A percentile compares a stretch with the other conserved stretches of the same genome.
Evolutionary conservation across 2,113 vertebrate species (phyloP).

Genomic region (Penelope pileata): DNA sequence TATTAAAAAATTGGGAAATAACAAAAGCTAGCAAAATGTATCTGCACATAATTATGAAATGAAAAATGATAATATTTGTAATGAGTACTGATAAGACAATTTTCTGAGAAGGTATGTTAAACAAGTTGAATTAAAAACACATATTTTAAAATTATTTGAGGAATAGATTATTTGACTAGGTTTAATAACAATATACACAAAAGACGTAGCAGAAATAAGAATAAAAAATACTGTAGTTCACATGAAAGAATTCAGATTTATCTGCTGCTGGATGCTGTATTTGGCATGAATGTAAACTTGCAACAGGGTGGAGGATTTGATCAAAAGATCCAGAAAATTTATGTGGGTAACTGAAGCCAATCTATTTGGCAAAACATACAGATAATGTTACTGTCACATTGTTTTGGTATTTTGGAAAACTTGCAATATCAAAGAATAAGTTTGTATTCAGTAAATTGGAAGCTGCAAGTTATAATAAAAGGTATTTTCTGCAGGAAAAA

Average conservation of each 20-base stretch:
- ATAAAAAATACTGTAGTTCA: conserved; percentile 21
- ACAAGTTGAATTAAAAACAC: not conserved
- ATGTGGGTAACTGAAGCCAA: conserved; percentile 67
- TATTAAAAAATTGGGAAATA: not conserved
- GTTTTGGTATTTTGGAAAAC: conserved; percentile 67
- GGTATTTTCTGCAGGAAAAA: not conserved
- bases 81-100: not conserved
- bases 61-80: not conserved
- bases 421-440: conserved; percentile 54
- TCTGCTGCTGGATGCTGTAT: conserved; percentile 65
- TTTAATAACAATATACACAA: not conserved
- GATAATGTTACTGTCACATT: conserved; percentile 53
- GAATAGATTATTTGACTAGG: conserved; percentile 10
- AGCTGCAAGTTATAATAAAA: not conserved
- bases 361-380: conserved; percentile 62
- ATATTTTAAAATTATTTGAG: not conserved
- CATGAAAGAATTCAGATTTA: conserved; percentile 65
- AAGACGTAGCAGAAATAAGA: conserved; percentile 4
- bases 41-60: conserved; percentile 8
- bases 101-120: not conserved
- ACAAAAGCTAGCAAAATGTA: not conserved
- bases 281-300: conserved; percentile 63
- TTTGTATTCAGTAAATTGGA: conserved; percentile 9
- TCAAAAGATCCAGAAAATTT: conserved; percentile 73
- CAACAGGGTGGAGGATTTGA: conserved; percentile 64